Evolutionary conservation across 2,888 invertebrate species (phyloP).

Genomic region (Baccha elongata): DNA sequence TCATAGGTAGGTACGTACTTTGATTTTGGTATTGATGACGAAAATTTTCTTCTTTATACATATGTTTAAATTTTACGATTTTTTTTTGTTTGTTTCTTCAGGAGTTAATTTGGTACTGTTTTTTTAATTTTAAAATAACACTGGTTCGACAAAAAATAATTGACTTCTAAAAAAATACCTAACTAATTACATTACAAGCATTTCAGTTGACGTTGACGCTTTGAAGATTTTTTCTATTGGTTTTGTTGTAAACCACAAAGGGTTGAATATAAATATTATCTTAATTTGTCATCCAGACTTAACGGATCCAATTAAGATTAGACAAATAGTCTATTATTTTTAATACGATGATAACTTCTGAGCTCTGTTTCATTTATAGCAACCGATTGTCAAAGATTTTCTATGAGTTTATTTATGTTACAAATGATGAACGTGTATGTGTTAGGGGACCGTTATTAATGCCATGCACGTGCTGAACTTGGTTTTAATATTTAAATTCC

Average conservation of each 20-base stretch:
- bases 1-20: too few relatives aligned
- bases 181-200: too few relatives aligned
- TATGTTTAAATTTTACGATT: too few relatives aligned
- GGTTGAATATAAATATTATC: conserved; percentile 50
- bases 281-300: conserved; percentile 43
- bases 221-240: too few relatives aligned
- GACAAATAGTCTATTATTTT: conserved; percentile 61
- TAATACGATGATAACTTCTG: conserved; percentile 27
- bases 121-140: too few relatives aligned
- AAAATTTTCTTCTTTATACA: too few relatives aligned
- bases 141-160: too few relatives aligned
- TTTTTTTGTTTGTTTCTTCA: too few relatives aligned
- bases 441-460: conserved; percentile 16
- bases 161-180: too few relatives aligned
- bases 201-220: too few relatives aligned
- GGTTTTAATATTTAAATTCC: conserved; percentile 36
- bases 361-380: not conserved
- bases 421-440: not conserved
- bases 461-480: conserved; percentile 41
- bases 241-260: conserved; percentile 23
- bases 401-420: not conserved
- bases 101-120: too few relatives aligned
- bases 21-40: too few relatives aligned
- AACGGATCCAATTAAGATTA: conserved; percentile 59
- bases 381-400: conserved; percentile 7